Percentiles rank a stretch among this genome's conserved stretches.
These are phyloP conservation scores for Melanotaenia maccullochi DNA, from an alignment of 2,797 vertebrate genomes.

Conservation along the genomic window DNA sequence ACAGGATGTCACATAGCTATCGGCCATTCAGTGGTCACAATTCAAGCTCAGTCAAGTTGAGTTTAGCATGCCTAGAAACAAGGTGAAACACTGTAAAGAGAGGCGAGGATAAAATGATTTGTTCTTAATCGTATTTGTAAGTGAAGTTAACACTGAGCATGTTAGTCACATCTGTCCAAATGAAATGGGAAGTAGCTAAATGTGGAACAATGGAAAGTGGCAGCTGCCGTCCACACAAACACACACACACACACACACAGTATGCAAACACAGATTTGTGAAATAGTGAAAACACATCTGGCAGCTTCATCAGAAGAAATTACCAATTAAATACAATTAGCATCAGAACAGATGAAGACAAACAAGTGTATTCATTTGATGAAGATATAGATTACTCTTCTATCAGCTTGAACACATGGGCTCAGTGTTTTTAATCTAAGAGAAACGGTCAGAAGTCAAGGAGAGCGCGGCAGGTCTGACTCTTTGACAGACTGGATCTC, in stretches of 20 bases:
- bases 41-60: conserved; percentile 45
- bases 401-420: conserved; percentile 12
- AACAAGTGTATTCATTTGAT: not conserved
- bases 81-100: conserved; percentile 10
- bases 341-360: conserved; percentile 4
- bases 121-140: conserved; percentile 22
- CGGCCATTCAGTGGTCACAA: conserved; percentile 41
- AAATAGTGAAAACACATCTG: conserved; percentile 12
- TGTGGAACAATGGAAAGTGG: conserved; percentile 26
- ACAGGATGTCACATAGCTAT: conserved; percentile 56
- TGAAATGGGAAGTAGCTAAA: conserved; percentile 42
- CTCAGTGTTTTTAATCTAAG: conserved; percentile 26
- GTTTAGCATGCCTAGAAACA: conserved; percentile 18
- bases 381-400: not conserved
- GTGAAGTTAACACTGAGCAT: conserved; percentile 1
- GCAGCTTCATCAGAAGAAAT: conserved; percentile 6
- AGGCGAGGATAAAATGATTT: conserved; percentile 2
- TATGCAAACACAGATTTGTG: not conserved
- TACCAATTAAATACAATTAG: not conserved
- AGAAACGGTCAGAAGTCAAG: conserved; percentile 30
- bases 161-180: conserved; percentile 31
- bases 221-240: not conserved
- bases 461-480: conserved; percentile 28
- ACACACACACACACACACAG: not conserved
- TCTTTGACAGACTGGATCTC: conserved; percentile 21